A percentile compares a stretch with the other conserved stretches of the same genome.
Evolutionary conservation across 2,888 invertebrate genomes (phyloP).

Genomic region (Cosmia pyralina): DNA sequence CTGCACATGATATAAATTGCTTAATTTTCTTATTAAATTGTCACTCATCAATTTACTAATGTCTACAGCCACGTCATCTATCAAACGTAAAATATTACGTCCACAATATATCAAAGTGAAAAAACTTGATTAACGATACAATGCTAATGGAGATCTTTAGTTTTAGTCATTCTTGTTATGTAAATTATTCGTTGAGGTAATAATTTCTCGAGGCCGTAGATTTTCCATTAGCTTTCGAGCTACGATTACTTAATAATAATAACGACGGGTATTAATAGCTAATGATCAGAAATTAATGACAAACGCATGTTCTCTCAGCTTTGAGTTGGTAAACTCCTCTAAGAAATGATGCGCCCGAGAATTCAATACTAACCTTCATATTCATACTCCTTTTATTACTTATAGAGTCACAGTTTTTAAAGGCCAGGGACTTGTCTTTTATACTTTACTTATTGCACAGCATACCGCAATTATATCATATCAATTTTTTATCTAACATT

Average conservation of each 20-base stretch:
- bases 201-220: constrained; percentile 57
- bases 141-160: constrained; percentile 66
- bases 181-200: constrained; percentile 55
- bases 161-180: constrained; percentile 63
- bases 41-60: constrained; percentile 59
- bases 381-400: constrained; percentile 20
- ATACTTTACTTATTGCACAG: constrained; percentile 53
- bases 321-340: constrained; percentile 13
- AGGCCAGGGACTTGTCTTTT: constrained; percentile 33
- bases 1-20: constrained; percentile 39
- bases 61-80: constrained; percentile 42
- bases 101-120: constrained; percentile 54
- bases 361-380: constrained; percentile 7
- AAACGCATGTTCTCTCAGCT: constrained; percentile 16
- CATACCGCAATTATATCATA: constrained; percentile 59
- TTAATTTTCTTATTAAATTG: constrained; percentile 60
- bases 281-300: constrained; percentile 41
- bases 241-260: constrained; percentile 57
- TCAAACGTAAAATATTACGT: constrained; percentile 57
- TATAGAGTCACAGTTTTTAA: constrained; percentile 28
- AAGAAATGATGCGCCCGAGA: constrained; percentile 27
- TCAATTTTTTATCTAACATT: constrained; percentile 54
- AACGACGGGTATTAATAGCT: constrained; percentile 45
- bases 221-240: constrained; percentile 53
- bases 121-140: constrained; percentile 63